Percentiles rank a stretch among this genome's conserved stretches.
These are phyloP conservation scores for Hirtodrosophila confusa DNA, from an alignment of 2,888 invertebrate species.

Conservation along the genomic window DNA sequence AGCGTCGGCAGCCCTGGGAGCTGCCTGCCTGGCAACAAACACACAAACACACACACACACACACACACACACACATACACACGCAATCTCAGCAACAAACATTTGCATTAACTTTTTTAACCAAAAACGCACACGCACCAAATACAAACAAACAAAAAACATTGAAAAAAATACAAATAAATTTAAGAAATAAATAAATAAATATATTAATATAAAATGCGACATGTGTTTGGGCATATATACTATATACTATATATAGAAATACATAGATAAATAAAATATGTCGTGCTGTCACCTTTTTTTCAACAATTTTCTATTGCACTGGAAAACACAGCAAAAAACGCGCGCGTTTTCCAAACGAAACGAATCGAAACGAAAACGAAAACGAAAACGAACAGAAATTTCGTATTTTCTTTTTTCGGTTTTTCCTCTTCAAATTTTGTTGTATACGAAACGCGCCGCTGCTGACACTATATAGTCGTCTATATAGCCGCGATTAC, in stretches of 20 bases:
- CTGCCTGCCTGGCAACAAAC: conserved; percentile 29
- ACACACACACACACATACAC: no score
- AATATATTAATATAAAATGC: conserved; percentile 14
- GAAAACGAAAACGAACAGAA: not conserved
- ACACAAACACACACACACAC: conserved; percentile 22
- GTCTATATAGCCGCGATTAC: conserved; percentile 18
- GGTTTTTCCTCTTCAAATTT: not conserved
- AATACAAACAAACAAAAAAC: conserved; percentile 15
- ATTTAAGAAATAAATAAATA: conserved; percentile 23
- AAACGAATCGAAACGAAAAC: conserved; percentile 14
- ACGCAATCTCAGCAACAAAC: no score
- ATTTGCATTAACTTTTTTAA: conserved; percentile 46
- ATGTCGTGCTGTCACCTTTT: conserved; percentile 56
- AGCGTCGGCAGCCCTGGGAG: conserved; percentile 28
- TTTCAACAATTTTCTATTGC: conserved; percentile 19
- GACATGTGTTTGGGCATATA: not conserved
- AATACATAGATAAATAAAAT: conserved; percentile 15
- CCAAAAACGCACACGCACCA: conserved; percentile 61
- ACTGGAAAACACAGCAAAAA: conserved; percentile 29
- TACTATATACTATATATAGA: conserved; percentile 1
- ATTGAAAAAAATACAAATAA: conserved; percentile 3
- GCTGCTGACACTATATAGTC: conserved; percentile 15
- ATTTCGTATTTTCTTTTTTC: conserved; percentile 6
- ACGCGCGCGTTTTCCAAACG: conserved; percentile 60
- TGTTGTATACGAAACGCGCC: conserved; percentile 9